These are phyloP conservation scores for Oostethus manadensis DNA, from an alignment of 2,113 vertebrate species.

Conservation along the genomic window DNA sequence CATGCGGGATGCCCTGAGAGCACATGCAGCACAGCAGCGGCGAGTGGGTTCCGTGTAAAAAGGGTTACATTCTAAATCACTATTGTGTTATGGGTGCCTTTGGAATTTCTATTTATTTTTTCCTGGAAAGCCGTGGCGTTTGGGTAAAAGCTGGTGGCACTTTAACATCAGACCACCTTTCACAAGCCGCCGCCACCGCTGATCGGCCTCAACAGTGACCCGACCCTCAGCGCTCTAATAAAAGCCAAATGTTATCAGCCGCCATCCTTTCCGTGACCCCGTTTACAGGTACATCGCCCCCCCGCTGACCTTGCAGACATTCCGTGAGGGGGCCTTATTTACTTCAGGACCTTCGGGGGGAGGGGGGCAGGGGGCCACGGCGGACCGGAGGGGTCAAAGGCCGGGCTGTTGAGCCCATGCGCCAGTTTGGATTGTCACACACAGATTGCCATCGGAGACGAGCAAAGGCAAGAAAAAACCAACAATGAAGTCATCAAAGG, in stretches of 20 bases:
- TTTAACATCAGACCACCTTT: constrained; percentile 25
- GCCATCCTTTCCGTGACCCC: constrained; percentile 32
- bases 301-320: constrained; percentile 32
- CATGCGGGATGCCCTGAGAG: too few species aligned
- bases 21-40: too few species aligned
- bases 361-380: constrained; percentile 28
- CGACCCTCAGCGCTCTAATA: constrained; percentile 44
- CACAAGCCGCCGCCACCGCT: constrained; percentile 3
- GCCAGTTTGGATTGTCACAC: constrained; percentile 39
- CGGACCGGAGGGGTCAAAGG: constrained; percentile 38
- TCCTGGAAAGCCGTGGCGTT: too few species aligned
- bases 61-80: too few species aligned
- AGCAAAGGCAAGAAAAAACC: not conserved
- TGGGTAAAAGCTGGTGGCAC: too few species aligned
- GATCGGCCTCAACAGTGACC: constrained; percentile 31
- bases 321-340: constrained; percentile 37
- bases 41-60: too few species aligned
- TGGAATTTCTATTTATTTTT: too few species aligned
- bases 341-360: constrained; percentile 21
- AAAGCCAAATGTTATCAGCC: constrained; percentile 54
- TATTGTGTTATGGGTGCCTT: too few species aligned
- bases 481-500: too few species aligned
- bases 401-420: constrained; percentile 48
- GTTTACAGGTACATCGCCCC: constrained; percentile 55
- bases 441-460: constrained; percentile 19